A percentile compares a stretch with the other conserved stretches of the same genome.
phyloP scores from a whole-genome alignment of 2,888 invertebrate genomes.

The Arrhopalites spinosus region DNA sequence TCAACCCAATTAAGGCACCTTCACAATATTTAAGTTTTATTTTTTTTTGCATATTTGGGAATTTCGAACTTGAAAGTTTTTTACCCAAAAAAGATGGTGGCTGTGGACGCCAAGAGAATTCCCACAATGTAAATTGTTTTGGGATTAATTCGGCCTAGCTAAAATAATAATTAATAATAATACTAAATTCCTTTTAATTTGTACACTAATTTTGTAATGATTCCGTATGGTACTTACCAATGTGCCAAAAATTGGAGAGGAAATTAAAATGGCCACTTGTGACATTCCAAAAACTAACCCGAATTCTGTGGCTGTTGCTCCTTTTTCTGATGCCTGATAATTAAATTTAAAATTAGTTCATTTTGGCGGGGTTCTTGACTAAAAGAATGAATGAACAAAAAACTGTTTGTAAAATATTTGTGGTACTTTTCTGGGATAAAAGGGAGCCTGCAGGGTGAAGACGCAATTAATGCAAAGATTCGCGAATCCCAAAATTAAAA shows the following conservation, averaged over 20 bases:
- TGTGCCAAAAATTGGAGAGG: constrained; percentile 81
- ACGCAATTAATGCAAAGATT: too few species aligned
- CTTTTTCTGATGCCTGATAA: constrained; percentile 79
- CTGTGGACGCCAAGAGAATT: constrained; percentile 66
- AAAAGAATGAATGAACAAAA: too few species aligned
- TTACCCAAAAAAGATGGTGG: constrained; percentile 83
- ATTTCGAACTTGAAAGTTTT: too few species aligned
- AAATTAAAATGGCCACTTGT: constrained; percentile 78
- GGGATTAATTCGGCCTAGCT: constrained; percentile 75
- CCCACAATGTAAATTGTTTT: constrained; percentile 81
- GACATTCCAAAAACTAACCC: constrained; percentile 86
- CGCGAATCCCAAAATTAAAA: constrained; percentile 77
- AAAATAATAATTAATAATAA: constrained; percentile 21
- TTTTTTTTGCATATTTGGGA: too few species aligned
- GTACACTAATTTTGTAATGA: background rate
- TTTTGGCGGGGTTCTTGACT: too few species aligned
- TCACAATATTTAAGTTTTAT: too few species aligned
- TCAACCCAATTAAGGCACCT: constrained; percentile 48
- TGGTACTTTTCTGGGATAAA: constrained; percentile 84
- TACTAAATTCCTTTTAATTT: background rate
- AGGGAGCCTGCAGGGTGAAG: constrained; percentile 80
- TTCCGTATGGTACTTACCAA: constrained; percentile 61
- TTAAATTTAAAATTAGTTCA: too few species aligned
- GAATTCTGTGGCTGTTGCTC: constrained; percentile 78
- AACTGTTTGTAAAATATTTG: too few species aligned